A percentile compares a stretch with the other conserved stretches of the same genome.
Conservation (phyloP, 2,888 invertebrate species). For the Luperina nickerlii region DNA sequence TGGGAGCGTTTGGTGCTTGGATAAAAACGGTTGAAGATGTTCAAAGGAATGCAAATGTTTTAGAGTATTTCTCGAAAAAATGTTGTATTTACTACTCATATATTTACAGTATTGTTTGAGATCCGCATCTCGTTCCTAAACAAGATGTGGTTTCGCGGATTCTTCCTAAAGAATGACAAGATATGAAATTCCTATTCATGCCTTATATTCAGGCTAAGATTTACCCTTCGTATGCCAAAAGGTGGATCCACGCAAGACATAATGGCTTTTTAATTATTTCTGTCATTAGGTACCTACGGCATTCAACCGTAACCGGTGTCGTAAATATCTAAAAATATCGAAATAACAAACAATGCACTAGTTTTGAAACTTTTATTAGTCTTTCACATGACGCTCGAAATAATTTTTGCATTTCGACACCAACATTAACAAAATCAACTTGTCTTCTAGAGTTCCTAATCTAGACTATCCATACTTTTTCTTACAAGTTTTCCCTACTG, state of each 20-base stretch:
- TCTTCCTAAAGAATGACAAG: neutral
- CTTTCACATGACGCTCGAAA: neutral
- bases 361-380: neutral
- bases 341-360: neutral
- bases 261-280: too few species aligned
- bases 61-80: neutral
- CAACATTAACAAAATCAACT: neutral
- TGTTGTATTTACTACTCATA: too few species aligned
- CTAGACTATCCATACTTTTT: neutral
- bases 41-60: conserved; percentile 15
- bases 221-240: too few species aligned
- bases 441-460: neutral
- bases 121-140: neutral
- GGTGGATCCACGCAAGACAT: too few species aligned
- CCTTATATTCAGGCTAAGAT: neutral
- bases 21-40: conserved; percentile 7
- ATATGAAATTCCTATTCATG: neutral
- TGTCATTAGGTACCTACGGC: too few species aligned
- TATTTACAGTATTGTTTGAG: neutral
- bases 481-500: conserved; percentile 18
- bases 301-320: too few species aligned
- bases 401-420: neutral
- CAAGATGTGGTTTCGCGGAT: neutral
- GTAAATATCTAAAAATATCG: neutral
- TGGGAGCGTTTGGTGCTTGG: neutral